Evolutionary conservation across 2,113 vertebrate genomes (phyloP).

Genomic region (Oxygymnocypris stewartii): DNA sequence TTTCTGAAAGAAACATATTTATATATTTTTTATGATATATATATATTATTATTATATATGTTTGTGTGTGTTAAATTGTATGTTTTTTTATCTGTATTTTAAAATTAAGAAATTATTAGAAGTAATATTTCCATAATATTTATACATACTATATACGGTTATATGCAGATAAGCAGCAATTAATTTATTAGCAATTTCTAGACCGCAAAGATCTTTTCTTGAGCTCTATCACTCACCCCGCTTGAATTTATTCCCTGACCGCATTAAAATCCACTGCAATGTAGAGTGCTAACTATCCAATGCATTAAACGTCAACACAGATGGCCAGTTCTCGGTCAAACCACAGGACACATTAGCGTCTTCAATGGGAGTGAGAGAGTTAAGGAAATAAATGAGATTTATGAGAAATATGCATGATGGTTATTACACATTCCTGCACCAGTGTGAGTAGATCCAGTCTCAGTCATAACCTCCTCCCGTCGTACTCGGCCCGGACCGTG

Average conservation of each 20-base stretch:
- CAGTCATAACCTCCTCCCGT: neutral
- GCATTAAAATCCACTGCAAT: constrained; percentile 35
- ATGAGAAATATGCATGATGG: constrained; percentile 46
- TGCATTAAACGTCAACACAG: constrained; percentile 54
- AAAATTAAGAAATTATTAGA: neutral
- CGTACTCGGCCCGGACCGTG: constrained; percentile 9
- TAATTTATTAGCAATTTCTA: neutral
- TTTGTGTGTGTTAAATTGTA: too few species aligned
- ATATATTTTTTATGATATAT: too few species aligned
- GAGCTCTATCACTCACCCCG: neutral
- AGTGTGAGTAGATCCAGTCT: constrained; percentile 41
- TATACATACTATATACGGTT: neutral
- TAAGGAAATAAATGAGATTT: constrained; percentile 55
- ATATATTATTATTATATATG: too few species aligned
- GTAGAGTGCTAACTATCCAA: constrained; percentile 52
- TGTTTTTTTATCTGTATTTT: too few species aligned
- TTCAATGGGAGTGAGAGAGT: constrained; percentile 42
- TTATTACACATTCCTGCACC: constrained; percentile 43
- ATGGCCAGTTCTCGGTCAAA: constrained; percentile 40
- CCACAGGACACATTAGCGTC: constrained; percentile 42
- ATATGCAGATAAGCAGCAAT: neutral
- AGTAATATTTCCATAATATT: too few species aligned
- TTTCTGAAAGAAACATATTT: too few species aligned
- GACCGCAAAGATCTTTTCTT: neutral
- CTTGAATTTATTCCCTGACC: constrained; percentile 3